Percentiles rank a stretch among this genome's conserved stretches.
These are phyloP conservation scores for Apotomis turbidana DNA, from an alignment of 2,888 invertebrate genomes.

Conservation along the genomic window DNA sequence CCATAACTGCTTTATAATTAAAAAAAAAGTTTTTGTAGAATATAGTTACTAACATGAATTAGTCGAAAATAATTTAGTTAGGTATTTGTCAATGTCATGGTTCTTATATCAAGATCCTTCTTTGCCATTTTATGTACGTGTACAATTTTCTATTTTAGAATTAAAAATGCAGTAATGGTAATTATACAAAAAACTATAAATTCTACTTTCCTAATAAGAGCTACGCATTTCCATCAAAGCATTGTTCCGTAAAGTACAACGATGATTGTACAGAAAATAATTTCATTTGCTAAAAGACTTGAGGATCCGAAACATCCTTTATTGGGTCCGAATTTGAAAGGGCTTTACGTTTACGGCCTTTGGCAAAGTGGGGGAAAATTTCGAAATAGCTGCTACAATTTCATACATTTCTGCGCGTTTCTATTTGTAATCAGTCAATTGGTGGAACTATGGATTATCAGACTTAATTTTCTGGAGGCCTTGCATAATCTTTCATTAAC, in stretches of 20 bases:
- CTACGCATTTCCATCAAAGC: conserved; percentile 28
- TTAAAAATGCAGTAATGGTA: neutral
- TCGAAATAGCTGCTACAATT: conserved; percentile 51
- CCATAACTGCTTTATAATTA: too few species aligned
- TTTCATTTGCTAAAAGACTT: conserved; percentile 50
- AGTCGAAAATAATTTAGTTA: too few species aligned
- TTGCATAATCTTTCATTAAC: conserved; percentile 61
- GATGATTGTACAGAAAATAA: conserved; percentile 50
- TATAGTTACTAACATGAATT: too few species aligned
- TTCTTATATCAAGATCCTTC: neutral
- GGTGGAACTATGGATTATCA: conserved; percentile 57
- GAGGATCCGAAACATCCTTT: conserved; percentile 64
- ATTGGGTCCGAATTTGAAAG: conserved; percentile 65
- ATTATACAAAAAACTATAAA: neutral
- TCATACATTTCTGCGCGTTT: conserved; percentile 51
- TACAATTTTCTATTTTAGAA: conserved; percentile 3
- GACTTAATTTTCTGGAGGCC: conserved; percentile 56
- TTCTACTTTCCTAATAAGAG: neutral
- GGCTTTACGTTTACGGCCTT: conserved; percentile 61
- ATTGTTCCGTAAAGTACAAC: conserved; percentile 15
- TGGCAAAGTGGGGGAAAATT: conserved; percentile 56
- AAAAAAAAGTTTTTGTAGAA: too few species aligned
- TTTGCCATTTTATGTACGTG: neutral
- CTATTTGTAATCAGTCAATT: conserved; percentile 57
- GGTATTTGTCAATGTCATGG: too few species aligned